Evolutionary conservation across 2,888 invertebrate species (phyloP).

Genomic region (Apamea epomidion): DNA sequence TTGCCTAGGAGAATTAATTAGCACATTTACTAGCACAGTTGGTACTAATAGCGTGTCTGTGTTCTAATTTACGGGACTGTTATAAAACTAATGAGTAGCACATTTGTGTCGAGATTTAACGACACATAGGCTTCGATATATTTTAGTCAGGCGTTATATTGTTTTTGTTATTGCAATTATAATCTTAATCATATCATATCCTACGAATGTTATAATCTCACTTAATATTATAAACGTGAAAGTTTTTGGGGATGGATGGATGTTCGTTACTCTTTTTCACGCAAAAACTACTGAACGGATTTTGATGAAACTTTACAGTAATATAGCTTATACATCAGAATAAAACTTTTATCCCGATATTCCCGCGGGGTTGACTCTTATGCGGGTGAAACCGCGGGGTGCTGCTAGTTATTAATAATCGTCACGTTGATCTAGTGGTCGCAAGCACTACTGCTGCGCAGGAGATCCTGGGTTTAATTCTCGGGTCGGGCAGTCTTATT

Average conservation of each 20-base stretch:
- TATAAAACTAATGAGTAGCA: slow-evolving; percentile 22
- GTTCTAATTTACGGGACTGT: slow-evolving; percentile 31
- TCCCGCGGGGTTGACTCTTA: too few relatives aligned
- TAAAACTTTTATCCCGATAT: too few relatives aligned
- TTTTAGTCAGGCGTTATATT: background rate
- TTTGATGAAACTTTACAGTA: too few relatives aligned
- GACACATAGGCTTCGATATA: slow-evolving; percentile 13
- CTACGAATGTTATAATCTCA: too few relatives aligned
- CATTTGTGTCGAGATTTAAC: slow-evolving; percentile 20
- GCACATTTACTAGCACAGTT: slow-evolving; percentile 30
- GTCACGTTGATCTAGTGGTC: background rate
- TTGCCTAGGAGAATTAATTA: slow-evolving; percentile 29
- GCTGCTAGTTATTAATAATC: too few relatives aligned
- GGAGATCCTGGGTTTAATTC: background rate
- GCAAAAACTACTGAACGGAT: too few relatives aligned
- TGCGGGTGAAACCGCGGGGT: too few relatives aligned
- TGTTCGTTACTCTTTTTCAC: too few relatives aligned
- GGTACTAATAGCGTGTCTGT: slow-evolving; percentile 33
- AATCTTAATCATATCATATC: background rate
- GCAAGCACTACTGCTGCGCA: background rate
- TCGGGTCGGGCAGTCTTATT: background rate
- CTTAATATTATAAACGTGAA: too few relatives aligned
- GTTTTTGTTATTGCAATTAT: background rate
- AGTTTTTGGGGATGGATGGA: too few relatives aligned
- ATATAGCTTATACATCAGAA: too few relatives aligned